phyloP scores from a whole-genome alignment of 1,140 invertebrate species.

The Antheraea pernyi region DNA sequence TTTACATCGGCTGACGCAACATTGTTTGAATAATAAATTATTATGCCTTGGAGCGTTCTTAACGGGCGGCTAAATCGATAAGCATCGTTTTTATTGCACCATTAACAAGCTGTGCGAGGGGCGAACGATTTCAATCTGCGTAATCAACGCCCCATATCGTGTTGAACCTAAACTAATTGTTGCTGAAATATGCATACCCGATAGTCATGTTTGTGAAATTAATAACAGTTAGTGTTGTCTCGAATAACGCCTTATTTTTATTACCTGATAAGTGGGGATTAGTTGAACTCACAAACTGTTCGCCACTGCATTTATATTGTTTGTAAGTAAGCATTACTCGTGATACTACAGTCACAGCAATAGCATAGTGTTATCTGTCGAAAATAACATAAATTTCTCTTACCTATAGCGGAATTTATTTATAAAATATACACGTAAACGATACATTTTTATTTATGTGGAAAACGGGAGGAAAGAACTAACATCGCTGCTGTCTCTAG shows the following conservation, averaged over 20 bases:
- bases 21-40: slow-evolving; percentile 66
- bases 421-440: background rate
- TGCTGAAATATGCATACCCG: slow-evolving; percentile 23
- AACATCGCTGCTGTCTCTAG: slow-evolving; percentile 37
- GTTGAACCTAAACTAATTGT: slow-evolving; percentile 50
- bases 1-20: slow-evolving; percentile 51
- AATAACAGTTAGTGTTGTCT: too few species aligned
- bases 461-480: slow-evolving; percentile 43
- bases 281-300: background rate
- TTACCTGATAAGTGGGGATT: too few species aligned
- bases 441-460: slow-evolving; percentile 39
- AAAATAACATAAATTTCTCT: too few species aligned
- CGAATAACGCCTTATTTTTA: too few species aligned
- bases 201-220: too few species aligned
- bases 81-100: slow-evolving; percentile 73
- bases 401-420: too few species aligned
- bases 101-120: slow-evolving; percentile 65
- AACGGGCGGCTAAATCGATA: slow-evolving; percentile 69
- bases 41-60: slow-evolving; percentile 62
- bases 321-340: background rate
- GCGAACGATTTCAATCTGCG: slow-evolving; percentile 66
- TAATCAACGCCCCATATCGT: slow-evolving; percentile 67
- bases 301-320: background rate
- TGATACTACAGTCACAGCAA: too few species aligned
- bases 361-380: too few species aligned